Evolutionary conservation across 1,140 invertebrate genomes (phyloP).

Genomic region (Lordiphosa clarofinis): DNA sequence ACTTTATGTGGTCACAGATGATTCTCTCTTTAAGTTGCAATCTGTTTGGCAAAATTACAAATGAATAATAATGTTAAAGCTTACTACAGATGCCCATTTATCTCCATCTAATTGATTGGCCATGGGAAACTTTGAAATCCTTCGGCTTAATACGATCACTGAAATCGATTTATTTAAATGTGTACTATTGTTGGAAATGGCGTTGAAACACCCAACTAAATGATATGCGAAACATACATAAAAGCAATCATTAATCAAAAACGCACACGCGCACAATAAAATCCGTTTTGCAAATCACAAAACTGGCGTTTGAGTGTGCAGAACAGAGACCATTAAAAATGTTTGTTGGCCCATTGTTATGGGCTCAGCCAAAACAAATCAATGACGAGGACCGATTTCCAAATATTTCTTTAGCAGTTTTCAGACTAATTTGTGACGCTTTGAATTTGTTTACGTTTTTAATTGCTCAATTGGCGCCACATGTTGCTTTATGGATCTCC

Average conservation of each 20-base stretch:
- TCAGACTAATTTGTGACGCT: neutral
- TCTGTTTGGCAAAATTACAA: no score
- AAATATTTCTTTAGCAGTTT: constrained; percentile 11
- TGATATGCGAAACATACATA: constrained; percentile 32
- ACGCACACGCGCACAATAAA: constrained; percentile 73
- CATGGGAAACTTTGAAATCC: constrained; percentile 16
- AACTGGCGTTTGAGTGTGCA: constrained; percentile 48
- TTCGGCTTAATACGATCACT: constrained; percentile 11
- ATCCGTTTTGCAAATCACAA: constrained; percentile 14
- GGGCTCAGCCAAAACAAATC: neutral
- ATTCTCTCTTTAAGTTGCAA: no score
- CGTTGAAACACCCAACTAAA: constrained; percentile 23
- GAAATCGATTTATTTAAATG: constrained; percentile 24
- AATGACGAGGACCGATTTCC: neutral
- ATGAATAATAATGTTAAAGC: no score
- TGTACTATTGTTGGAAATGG: constrained; percentile 20
- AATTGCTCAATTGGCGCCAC: constrained; percentile 18
- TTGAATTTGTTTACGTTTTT: constrained; percentile 4
- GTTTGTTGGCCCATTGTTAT: constrained; percentile 2
- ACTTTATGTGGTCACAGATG: no score
- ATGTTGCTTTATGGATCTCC: neutral
- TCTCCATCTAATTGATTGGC: no score
- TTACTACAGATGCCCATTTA: neutral
- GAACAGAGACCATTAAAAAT: constrained; percentile 53
- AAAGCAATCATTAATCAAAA: constrained; percentile 73